phyloP scores from a whole-genome alignment of 2,888 invertebrate species.

The Sympetrum striolatum region DNA sequence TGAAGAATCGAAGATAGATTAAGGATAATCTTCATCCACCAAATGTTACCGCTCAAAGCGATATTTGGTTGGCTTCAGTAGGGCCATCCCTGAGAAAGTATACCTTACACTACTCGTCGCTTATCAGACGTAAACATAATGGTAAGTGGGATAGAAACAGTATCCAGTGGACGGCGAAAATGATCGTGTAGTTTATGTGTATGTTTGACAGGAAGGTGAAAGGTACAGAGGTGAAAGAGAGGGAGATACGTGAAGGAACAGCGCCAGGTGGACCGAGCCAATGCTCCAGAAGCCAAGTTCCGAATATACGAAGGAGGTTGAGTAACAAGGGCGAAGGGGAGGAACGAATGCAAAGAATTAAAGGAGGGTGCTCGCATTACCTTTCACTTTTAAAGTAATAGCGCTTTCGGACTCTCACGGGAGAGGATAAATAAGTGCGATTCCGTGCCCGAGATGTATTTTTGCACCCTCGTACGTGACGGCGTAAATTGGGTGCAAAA shows the following conservation, averaged over 20 bases:
- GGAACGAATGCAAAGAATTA: not conserved
- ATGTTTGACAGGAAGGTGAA: not conserved
- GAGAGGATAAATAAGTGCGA: not conserved
- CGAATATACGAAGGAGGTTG: not conserved
- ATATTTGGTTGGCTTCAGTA: too few relatives aligned
- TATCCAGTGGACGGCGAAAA: not conserved
- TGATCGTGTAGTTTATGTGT: not conserved
- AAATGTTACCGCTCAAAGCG: too few relatives aligned
- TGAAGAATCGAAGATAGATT: too few relatives aligned
- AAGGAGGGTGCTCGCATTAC: not conserved
- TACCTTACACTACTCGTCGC: too few relatives aligned
- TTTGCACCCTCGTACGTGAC: not conserved
- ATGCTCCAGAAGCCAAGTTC: not conserved
- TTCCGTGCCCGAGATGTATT: not conserved
- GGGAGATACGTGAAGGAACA: not conserved
- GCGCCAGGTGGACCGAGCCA: not conserved
- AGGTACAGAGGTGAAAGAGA: not conserved
- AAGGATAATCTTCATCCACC: too few relatives aligned
- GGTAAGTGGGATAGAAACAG: not conserved
- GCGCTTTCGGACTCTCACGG: not conserved
- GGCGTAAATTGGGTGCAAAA: not conserved
- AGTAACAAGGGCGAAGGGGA: not conserved
- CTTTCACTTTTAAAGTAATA: not conserved
- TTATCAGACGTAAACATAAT: not conserved
- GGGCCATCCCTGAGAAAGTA: too few relatives aligned